Conservation (phyloP, 2,113 vertebrate species). For the Tenrec ecaudatus region DNA sequence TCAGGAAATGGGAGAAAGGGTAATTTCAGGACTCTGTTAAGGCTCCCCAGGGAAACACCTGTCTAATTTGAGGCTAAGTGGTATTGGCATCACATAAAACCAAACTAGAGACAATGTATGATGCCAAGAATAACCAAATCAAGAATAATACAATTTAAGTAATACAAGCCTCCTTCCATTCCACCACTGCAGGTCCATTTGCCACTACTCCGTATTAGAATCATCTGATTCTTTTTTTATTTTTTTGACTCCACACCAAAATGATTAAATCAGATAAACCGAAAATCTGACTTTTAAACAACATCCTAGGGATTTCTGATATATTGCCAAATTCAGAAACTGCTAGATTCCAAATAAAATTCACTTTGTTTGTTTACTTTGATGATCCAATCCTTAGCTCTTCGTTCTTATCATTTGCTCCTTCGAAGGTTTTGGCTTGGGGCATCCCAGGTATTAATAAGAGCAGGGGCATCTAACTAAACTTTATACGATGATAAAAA, state of each 20-base stretch:
- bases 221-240: background rate
- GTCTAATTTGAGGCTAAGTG: constrained; percentile 53
- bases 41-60: constrained; percentile 24
- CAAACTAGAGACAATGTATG: background rate
- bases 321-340: constrained; percentile 40
- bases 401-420: background rate
- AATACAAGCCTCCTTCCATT: background rate
- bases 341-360: background rate
- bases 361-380: background rate
- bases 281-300: background rate
- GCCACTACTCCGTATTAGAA: background rate
- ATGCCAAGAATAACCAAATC: constrained; percentile 40
- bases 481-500: background rate
- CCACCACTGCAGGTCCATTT: background rate
- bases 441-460: background rate
- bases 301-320: background rate
- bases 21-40: constrained; percentile 31
- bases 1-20: constrained; percentile 41
- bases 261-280: background rate
- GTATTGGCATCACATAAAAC: constrained; percentile 9
- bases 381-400: background rate
- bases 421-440: background rate
- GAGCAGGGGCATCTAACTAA: background rate
- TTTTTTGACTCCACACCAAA: background rate
- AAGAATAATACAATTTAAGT: constrained; percentile 14